phyloP scores from a whole-genome alignment of 2,888 invertebrate species.

The Argyresthia goedartella region DNA sequence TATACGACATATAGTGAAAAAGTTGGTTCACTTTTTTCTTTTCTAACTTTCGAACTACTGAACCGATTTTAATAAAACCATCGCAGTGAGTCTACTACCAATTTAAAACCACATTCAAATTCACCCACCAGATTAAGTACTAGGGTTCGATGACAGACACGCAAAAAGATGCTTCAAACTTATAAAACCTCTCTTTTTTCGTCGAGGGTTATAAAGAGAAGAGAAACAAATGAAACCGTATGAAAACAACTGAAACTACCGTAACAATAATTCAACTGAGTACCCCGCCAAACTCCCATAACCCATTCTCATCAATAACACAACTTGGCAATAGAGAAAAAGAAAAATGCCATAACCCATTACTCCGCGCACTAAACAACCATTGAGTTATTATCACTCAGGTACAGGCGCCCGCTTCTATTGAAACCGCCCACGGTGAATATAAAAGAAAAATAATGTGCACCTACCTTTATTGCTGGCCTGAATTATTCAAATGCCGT shows the following conservation, averaged over 20 bases:
- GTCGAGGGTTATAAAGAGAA: not conserved
- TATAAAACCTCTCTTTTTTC: not conserved
- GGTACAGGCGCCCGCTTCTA: conserved; percentile 32
- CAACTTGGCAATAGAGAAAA: conserved; percentile 10
- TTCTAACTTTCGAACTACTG: too few species aligned
- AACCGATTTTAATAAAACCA: too few species aligned
- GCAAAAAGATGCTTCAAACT: not conserved
- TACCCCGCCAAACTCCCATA: not conserved
- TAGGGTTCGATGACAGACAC: not conserved
- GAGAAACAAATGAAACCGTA: not conserved
- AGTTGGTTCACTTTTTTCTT: too few species aligned
- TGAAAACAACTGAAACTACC: too few species aligned
- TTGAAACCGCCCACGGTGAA: conserved; percentile 23
- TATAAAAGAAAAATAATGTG: conserved; percentile 51
- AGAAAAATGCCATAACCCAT: not conserved
- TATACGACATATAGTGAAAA: too few species aligned
- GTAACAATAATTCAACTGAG: too few species aligned
- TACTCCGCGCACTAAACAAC: conserved; percentile 34
- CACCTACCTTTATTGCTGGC: conserved; percentile 51
- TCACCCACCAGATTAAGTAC: too few species aligned
- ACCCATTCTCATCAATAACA: not conserved
- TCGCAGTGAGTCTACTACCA: too few species aligned
- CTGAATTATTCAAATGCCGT: conserved; percentile 48
- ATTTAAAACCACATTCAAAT: too few species aligned
- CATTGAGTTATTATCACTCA: conserved; percentile 64